A percentile compares a stretch with the other conserved stretches of the same genome.
These are phyloP conservation scores for Thyatira batis DNA, from an alignment of 2,888 invertebrate genomes.

Conservation along the genomic window DNA sequence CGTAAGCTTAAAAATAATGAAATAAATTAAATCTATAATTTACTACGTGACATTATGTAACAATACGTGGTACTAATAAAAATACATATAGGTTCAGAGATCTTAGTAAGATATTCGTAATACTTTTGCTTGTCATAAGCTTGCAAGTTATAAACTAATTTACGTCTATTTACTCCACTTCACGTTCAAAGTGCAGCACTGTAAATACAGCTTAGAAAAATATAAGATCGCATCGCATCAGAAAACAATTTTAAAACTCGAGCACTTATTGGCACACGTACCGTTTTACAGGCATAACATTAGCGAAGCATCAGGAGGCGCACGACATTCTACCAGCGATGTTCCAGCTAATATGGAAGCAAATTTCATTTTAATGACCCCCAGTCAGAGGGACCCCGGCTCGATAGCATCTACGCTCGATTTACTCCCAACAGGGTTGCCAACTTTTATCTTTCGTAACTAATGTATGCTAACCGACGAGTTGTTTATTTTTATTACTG, in stretches of 20 bases:
- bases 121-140: too few relatives aligned
- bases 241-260: neutral
- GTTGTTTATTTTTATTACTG: slow-evolving; percentile 3
- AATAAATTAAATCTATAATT: too few relatives aligned
- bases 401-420: slow-evolving; percentile 63
- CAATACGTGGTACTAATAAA: too few relatives aligned
- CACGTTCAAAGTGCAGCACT: neutral
- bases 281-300: slow-evolving; percentile 25
- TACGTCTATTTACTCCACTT: too few relatives aligned
- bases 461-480: slow-evolving; percentile 2
- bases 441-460: slow-evolving; percentile 30
- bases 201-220: neutral
- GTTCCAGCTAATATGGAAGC: slow-evolving; percentile 49
- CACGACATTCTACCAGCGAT: slow-evolving; percentile 34
- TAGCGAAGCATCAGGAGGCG: slow-evolving; percentile 19
- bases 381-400: slow-evolving; percentile 34
- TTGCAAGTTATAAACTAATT: too few relatives aligned
- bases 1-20: too few relatives aligned
- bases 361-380: slow-evolving; percentile 79
- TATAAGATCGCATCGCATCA: neutral
- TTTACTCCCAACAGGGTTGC: slow-evolving; percentile 54
- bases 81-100: too few relatives aligned
- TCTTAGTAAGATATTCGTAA: too few relatives aligned
- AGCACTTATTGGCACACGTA: slow-evolving; percentile 2
- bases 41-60: too few relatives aligned